Evolutionary conservation across 2,797 vertebrate species (phyloP).

Genomic region (Sebastes hubbsi): DNA sequence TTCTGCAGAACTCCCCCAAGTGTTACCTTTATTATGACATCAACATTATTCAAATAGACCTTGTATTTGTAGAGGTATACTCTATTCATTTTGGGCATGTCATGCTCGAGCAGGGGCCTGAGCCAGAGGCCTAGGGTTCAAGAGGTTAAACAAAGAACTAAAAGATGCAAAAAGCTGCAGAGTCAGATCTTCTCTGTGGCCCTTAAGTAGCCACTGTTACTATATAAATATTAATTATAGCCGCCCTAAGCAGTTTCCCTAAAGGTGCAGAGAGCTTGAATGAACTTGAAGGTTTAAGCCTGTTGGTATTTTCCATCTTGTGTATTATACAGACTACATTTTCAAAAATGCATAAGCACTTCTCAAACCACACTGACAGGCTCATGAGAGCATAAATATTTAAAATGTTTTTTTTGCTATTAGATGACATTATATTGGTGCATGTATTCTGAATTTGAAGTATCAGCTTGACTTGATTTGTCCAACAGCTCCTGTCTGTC

Average conservation of each 20-base stretch:
- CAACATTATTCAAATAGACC: too few species aligned
- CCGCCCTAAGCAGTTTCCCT: neutral
- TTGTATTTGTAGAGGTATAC: too few species aligned
- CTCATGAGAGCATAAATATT: slow-evolving; percentile 14
- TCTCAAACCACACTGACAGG: neutral
- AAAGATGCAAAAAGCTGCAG: neutral
- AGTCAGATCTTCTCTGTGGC: too few species aligned
- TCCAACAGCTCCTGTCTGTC: slow-evolving; percentile 12
- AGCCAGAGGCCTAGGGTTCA: too few species aligned
- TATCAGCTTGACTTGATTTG: slow-evolving; percentile 2
- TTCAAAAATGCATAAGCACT: slow-evolving; percentile 63
- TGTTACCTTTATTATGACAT: too few species aligned
- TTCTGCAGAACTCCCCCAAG: too few species aligned
- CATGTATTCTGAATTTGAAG: neutral
- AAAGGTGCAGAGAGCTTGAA: neutral
- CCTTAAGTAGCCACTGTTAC: neutral
- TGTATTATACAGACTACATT: slow-evolving; percentile 28
- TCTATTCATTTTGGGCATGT: too few species aligned
- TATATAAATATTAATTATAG: neutral
- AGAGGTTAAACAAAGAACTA: neutral
- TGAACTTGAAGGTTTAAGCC: neutral
- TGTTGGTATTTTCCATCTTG: slow-evolving; percentile 15
- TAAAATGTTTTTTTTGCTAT: neutral
- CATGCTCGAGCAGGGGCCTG: too few species aligned
- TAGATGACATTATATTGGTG: neutral